Conservation (phyloP, 2,113 vertebrate species). For the Podarcis muralis region DNA sequence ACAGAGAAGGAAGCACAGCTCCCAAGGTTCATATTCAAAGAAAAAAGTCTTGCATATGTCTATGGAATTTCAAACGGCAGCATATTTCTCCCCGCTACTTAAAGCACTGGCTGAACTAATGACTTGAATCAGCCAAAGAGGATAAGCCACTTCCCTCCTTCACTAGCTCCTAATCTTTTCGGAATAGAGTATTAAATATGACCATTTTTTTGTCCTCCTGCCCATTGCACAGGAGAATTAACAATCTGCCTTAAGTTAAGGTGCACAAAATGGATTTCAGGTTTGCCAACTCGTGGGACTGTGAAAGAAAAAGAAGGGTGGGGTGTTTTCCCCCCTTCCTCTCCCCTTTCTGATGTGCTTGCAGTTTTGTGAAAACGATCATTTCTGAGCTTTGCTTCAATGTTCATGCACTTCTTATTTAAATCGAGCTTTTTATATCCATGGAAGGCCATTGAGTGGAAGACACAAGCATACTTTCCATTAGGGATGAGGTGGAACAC, state of each 20-base stretch:
- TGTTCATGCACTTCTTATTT: neutral
- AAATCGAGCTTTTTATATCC: neutral
- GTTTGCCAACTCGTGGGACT: accelerated
- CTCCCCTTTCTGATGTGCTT: neutral
- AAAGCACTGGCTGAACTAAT: neutral
- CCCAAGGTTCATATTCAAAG: neutral
- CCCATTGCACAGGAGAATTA: neutral
- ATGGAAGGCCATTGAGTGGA: no score
- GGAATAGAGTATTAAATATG: neutral
- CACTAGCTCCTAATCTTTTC: neutral
- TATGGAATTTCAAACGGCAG: neutral
- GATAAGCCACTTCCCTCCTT: neutral
- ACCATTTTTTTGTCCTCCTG: neutral
- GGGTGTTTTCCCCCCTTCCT: neutral
- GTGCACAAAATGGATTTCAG: neutral
- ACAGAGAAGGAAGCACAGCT: neutral
- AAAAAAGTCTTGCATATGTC: neutral
- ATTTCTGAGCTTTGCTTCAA: neutral
- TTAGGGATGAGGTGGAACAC: neutral
- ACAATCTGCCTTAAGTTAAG: neutral
- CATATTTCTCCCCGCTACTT: neutral
- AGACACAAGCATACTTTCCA: neutral
- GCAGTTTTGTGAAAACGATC: neutral
- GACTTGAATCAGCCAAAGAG: neutral
- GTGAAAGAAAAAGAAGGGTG: neutral